Evolutionary conservation across 35 echinoderm and acorn worm genomes (phyloP), one percentile per base, ranked within the genome.

Genomic region (Holothuria glaberrima): DNA sequence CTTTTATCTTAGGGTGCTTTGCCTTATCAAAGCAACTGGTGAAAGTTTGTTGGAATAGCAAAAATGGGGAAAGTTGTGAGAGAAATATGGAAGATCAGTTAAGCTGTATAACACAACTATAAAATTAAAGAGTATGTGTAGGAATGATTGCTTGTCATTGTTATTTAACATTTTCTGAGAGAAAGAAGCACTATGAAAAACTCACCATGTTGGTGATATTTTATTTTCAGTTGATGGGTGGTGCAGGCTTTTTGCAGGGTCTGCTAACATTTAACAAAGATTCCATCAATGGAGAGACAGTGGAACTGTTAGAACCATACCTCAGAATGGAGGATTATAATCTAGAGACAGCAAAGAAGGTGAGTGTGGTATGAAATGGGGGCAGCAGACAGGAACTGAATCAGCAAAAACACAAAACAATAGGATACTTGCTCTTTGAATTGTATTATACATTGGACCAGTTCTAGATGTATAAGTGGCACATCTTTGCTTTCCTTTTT

Each of bases 321-420:
- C 91, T 99, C 7, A 89, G 75, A 22, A 91, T 89, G 81, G 97
- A 99, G 6, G 97, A 99, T 57, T 99, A 92, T 71, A 95, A 92
- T 66, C n/a, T 99, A 35, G 97, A 95, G 34, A 91, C 82, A 9
- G 97, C 97, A 26, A 99, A 95, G 86, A 99, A 95, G 93, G 97
- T 99, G 62, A 21, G 48, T 54, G 13, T 12, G 50, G 50, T 2
- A 54, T 12, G 50, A 9, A 17, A 2, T 14, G 50, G 50, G 50
- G 50, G 50, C 9, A 54, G 50, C 13, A 54, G 50, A 54, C 13
- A 54, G 50, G 50, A 54, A 54, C 50, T 54, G 50, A 54, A 54
- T 54, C 5, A 9, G 50, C 50, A 54, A 54, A 46, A 17, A 54
- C 50, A 54, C 1, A 14, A 41, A 41, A 41, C 7, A 22, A 22